Conservation (phyloP, 23 tunicate genomes). For the Oikopleura albicans region DNA sequence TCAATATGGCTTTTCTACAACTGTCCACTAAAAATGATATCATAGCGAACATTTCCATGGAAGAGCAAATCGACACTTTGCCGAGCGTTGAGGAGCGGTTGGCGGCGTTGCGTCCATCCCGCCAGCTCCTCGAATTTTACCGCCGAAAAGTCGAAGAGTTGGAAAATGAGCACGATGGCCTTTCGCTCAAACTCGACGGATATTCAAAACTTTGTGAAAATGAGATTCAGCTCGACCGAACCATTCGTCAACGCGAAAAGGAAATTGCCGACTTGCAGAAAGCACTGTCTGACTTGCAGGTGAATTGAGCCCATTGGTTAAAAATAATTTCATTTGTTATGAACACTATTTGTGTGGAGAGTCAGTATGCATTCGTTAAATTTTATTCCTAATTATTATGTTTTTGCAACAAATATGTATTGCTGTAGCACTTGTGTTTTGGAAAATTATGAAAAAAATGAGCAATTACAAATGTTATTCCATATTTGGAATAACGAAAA, state of each 20-base stretch:
- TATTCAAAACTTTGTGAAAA: conserved; percentile 39
- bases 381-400: neutral
- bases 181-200: conserved; percentile 34
- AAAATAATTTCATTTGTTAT: neutral
- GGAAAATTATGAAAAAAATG: too few species aligned
- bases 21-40: too few species aligned
- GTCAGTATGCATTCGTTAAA: neutral
- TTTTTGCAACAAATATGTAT: too few species aligned
- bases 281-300: conserved; percentile 30
- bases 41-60: too few species aligned
- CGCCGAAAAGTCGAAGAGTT: conserved; percentile 1
- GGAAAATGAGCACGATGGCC: conserved; percentile 57
- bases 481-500: too few species aligned
- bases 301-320: neutral
- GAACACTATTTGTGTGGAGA: neutral
- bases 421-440: too few species aligned
- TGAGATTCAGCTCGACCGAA: conserved; percentile 56
- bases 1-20: too few species aligned
- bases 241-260: conserved; percentile 58
- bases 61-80: neutral
- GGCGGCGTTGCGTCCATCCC: conserved; percentile 61
- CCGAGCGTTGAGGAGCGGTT: conserved; percentile 57
- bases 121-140: conserved; percentile 76
- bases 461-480: too few species aligned
- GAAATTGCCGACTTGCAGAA: conserved; percentile 86